Evolutionary conservation across 2,888 invertebrate species (phyloP), one percentile per base, ranked within the genome.

Genomic region (Caenorhabditis wallacei): DNA sequence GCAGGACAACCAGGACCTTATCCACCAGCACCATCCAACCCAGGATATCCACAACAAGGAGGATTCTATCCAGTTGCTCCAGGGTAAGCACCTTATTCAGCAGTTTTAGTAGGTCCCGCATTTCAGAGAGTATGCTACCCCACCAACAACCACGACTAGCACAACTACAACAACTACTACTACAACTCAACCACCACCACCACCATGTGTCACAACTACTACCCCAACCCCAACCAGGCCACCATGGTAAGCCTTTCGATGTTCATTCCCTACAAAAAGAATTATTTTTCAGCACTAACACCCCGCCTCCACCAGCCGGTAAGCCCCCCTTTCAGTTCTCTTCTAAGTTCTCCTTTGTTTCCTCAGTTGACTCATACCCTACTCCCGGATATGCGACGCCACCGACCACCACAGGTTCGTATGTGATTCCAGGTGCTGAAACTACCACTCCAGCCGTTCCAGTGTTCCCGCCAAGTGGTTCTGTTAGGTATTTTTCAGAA

Each of bases 301-400:
- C 46, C 46, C 46, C 26, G n/a, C 30, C 30, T 8, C 46, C 30
- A 43, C 46, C 56, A 37, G n/a, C 18, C 16, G 40, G 40, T 40
- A 40, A 40, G 40, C 40, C 40, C 35, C 30, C 56, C 51, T 24
- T 48, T 51, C 51, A 46, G 13, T 35, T 46, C 43, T 43, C 4
- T 43, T 43, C 46, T 24, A 53, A 43, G 30, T 57, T 51, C 11
- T 26, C n/a, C 22, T 54, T 69, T 20, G 20, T 68, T 54, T 43
- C 18, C 11, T 40, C 64, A 18, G 64, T 10, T 24, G n/a, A 30
- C 59, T 11, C 35, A 3, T 61, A 71, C 13, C 51, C 37, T 8
- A 70, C 57, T 48, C 20, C 20, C 35, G 70, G 57, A 53, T 64
- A 74, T 35, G 40, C 54, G 7, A 64, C 64, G 26, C 43, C 72